phyloP scores from a whole-genome alignment of 2,113 vertebrate species.

The Saccopteryx bilineata region DNA sequence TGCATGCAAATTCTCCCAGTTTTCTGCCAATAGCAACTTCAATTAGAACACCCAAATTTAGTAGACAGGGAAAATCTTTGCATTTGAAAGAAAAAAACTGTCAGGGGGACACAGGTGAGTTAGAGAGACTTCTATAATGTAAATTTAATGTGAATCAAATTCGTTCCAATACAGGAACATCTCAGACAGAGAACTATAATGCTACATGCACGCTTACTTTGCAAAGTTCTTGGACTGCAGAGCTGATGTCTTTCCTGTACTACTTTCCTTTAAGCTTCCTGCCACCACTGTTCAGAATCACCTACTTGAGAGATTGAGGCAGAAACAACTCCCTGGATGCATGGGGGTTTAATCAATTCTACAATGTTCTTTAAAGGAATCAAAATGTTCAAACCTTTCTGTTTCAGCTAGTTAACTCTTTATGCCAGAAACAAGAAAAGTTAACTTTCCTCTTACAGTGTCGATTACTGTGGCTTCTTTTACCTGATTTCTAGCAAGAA shows the following conservation, averaged over 20 bases:
- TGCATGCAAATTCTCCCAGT: neutral
- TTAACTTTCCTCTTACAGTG: neutral
- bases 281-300: neutral
- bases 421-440: neutral
- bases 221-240: neutral
- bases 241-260: neutral
- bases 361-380: neutral
- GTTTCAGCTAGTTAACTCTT: neutral
- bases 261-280: neutral
- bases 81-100: conserved; percentile 28
- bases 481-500: neutral
- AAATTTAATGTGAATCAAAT: neutral
- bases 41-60: neutral
- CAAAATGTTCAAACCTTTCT: neutral
- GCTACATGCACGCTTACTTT: neutral
- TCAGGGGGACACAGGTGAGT: neutral
- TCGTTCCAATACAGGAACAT: neutral
- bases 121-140: neutral
- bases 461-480: neutral
- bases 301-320: neutral
- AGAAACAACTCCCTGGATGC: neutral
- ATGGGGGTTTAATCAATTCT: conserved; percentile 11
- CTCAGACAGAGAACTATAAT: neutral
- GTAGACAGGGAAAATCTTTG: neutral
- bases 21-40: neutral